Base-by-base conservation (phyloP, 2,113 vertebrate species). In the Pan paniscus region DNA sequence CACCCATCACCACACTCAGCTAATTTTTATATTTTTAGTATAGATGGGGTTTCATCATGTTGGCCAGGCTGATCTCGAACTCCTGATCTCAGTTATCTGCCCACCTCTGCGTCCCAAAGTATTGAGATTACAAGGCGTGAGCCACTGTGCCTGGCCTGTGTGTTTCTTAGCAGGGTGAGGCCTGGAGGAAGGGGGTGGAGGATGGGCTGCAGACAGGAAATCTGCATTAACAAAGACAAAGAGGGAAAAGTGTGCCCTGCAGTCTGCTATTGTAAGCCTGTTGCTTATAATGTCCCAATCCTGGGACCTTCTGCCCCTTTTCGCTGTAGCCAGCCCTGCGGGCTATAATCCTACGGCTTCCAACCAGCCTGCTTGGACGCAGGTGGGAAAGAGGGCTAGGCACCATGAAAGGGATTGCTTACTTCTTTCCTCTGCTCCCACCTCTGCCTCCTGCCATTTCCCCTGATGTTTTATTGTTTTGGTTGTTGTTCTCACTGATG, bases 391-490 rank as follows among this genome's bases (percentile, higher is more conserved):
- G 85, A n/a, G 2, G 40, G 17, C 20, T 9, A 5, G 25, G 3
- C 3, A 2, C 4, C 18, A 17, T 52, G 61, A 6, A 3, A 48
- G 40, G 30, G n/a, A 7, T 8, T 2, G 2, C 46, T 72, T 9
- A 10, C 13, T 70, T 68, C 35, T 73, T 48, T 46, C 79, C 52
- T 78, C 17, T 73, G 57, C 40, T 68, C 35, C 83, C 10, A 18
- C 40, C 46, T 64, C 70, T 55, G 40, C 57, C 89, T 83, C 70
- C 83, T 38, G 75, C 89, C 86, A 70, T 16, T 18, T 68, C 35
- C 40, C 75, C 95, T 81, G 87, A 84, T 43, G 55, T 38, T 84
- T 89, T 92, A 30, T 43, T 59, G 20, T 76, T 95, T 75, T 11
- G 68, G 78, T 38, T 52, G 52, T n/a, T 35, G 25, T 86, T 50